A percentile compares a stretch with the other conserved stretches of the same genome.
These are phyloP conservation scores for Acanthaster planci DNA, from an alignment of 35 echinoderm and acorn worm species.

Conservation along the genomic window DNA sequence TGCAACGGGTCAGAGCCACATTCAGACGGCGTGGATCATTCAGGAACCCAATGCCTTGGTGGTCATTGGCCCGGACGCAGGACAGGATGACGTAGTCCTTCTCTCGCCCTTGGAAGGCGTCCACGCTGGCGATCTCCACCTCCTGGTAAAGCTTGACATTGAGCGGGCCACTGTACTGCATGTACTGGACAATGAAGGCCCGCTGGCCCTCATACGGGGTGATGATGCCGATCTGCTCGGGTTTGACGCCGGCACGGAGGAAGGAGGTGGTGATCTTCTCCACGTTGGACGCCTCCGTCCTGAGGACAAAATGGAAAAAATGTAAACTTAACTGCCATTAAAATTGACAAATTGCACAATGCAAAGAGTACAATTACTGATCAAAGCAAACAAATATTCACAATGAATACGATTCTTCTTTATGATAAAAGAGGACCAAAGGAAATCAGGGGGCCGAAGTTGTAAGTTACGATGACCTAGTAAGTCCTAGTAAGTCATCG, in stretches of 20 bases:
- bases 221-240: conserved; percentile 98
- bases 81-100: conserved; percentile 98
- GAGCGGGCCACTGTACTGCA: conserved; percentile 97
- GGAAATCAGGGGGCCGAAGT: too few species aligned
- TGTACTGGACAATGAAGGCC: conserved; percentile 95
- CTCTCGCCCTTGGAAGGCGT: conserved; percentile 95
- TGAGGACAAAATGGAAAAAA: conserved; percentile 29
- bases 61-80: conserved; percentile 94
- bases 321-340: too few species aligned
- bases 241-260: conserved; percentile 85
- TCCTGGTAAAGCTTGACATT: conserved; percentile 98
- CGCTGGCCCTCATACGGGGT: conserved; percentile 95
- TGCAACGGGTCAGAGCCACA: conserved; percentile 87
- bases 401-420: too few species aligned
- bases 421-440: too few species aligned
- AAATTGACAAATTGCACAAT: too few species aligned
- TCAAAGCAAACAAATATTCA: too few species aligned
- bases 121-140: conserved; percentile 94
- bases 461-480: too few species aligned
- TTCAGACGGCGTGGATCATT: conserved; percentile 96
- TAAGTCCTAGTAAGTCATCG: too few species aligned
- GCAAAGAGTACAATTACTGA: too few species aligned
- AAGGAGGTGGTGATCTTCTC: conserved; percentile 96
- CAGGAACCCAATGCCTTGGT: conserved; percentile 97
- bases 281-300: conserved; percentile 93